Base-by-base conservation (phyloP, 2,888 invertebrate species). In the Dinocampus coccinellae region DNA sequence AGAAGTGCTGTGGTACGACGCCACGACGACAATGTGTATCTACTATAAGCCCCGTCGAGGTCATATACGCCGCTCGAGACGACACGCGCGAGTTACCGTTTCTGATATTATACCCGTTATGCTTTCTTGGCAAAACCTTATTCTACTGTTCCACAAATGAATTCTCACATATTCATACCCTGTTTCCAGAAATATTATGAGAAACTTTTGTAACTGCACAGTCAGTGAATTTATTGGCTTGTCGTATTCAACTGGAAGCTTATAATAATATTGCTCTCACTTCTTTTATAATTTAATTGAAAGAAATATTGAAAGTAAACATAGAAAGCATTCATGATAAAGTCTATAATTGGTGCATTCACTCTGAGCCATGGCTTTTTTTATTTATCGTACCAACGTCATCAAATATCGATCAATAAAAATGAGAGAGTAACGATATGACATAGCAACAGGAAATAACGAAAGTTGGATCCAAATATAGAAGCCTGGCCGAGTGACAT, bases 401-500 rank as follows among this genome's bases (percentile, higher is more conserved):
- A 68, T 61, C 29, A 22, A 9, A 7, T 13, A 76, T 78, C 73
- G 76, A 74, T 79, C 26, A n/a, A 65, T 52, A 53, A 39, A 39
- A 16, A 36, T 26, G 53, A 34, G 16, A 33, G 33, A 29, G 47
- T 47, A 9, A 16, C 2, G 29, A 52, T 26, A 68, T 36, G 61
- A 52, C 36, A 47, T 61, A 68, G 61, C 52, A 68, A 61, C 68
- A 34, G 52, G 61, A 68, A 52, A 34, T 26, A 36, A 65, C 70
- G 69, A 76, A 74, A 75, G 73, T 76, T 77, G 70, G 69, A 76
- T 76, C 76, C 71, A 75, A 77, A 77, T 77, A 77, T 77, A 77
- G 76, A 73, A 69, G 70, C 87, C 81, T 87, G 83, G 78, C 82
- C 86, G 81, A 88, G 89, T 88, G 75, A 83, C 83, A 82, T 84